Conservation (phyloP, 1,140 invertebrate genomes). For the Mamestra configurata region DNA sequence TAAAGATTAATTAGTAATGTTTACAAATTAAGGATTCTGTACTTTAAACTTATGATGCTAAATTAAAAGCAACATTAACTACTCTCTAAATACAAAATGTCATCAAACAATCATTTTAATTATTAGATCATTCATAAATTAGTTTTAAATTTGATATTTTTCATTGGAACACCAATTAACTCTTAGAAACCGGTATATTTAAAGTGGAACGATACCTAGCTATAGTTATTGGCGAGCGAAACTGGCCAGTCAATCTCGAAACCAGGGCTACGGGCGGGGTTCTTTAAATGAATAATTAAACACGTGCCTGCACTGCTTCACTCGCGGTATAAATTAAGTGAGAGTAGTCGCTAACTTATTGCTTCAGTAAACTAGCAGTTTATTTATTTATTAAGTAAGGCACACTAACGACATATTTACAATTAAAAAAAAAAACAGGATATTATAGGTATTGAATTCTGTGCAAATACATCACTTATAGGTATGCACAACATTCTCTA, state of each 20-base stretch:
- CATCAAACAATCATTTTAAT: not conserved
- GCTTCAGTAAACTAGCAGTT: slow-evolving; percentile 3
- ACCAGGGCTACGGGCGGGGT: slow-evolving; percentile 37
- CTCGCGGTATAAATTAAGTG: slow-evolving; percentile 42
- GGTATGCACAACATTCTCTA: too few species aligned
- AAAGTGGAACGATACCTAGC: slow-evolving; percentile 34
- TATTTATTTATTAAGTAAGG: too few species aligned
- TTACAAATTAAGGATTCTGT: too few species aligned
- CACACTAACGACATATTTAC: too few species aligned
- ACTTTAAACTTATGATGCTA: too few species aligned
- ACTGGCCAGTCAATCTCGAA: slow-evolving; percentile 43
- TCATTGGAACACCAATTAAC: slow-evolving; percentile 38
- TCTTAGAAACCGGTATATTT: slow-evolving; percentile 25
- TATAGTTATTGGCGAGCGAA: slow-evolving; percentile 30
- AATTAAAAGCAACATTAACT: not conserved
- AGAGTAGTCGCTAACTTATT: slow-evolving; percentile 44
- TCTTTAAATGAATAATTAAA: slow-evolving; percentile 53
- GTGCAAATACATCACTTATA: too few species aligned
- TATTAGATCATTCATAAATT: not conserved
- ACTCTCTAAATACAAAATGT: not conserved
- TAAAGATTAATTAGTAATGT: too few species aligned
- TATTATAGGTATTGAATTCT: too few species aligned
- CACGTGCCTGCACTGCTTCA: slow-evolving; percentile 49
- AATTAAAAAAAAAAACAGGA: too few species aligned
- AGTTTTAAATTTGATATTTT: slow-evolving; percentile 24